Evolutionary conservation across 2,888 invertebrate species (phyloP), one percentile per base, ranked within the genome.

Genomic region (Agrenia bidenticulata): DNA sequence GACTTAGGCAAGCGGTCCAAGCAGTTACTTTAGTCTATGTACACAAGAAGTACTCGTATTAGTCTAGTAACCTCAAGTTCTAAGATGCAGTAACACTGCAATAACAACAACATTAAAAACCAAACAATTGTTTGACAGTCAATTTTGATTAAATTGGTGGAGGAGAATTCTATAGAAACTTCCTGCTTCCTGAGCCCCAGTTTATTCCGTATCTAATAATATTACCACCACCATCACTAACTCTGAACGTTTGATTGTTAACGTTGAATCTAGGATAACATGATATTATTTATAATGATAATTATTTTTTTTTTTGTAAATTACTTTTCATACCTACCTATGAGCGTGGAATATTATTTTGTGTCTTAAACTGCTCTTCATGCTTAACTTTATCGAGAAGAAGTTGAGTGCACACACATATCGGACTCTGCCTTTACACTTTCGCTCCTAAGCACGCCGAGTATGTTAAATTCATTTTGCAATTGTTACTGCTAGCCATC

Each of bases 111-210:
- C 32, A 32, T 32, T 7, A 19, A 45, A 15, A 7, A 39, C 39
- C 7, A 39, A 39, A 39, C 39, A 19, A 4, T 45, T 45, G 45
- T 45, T 45, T 5, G 45, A 45, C 45, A 15, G 45, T 45, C 45
- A 45, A 17, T 45, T 45, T 45, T 45, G 45, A 45, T 45, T 45
- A 15, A 19, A 15, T 4, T 45, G n/a, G 19, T 45, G n/a, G n/a
- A 4, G 32, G 4, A 32, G 32, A 32, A 32, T 32, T 32, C 4
- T 11, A 32, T 32, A 32, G 32, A 5, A 19, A 57, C 57, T 57
- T 57, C 57, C 57, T 57, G 19, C 23, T 57, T 57, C 57, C 57
- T 57, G 57, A 57, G 57, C 21, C 57, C 57, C 23, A 51, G 51
- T 51, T 51, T 51, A 45, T 19, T 5, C 45, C 45, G 5, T 45